Evolutionary conservation across 2,888 invertebrate species (phyloP).

Genomic region (Tenthredo mesomela): DNA sequence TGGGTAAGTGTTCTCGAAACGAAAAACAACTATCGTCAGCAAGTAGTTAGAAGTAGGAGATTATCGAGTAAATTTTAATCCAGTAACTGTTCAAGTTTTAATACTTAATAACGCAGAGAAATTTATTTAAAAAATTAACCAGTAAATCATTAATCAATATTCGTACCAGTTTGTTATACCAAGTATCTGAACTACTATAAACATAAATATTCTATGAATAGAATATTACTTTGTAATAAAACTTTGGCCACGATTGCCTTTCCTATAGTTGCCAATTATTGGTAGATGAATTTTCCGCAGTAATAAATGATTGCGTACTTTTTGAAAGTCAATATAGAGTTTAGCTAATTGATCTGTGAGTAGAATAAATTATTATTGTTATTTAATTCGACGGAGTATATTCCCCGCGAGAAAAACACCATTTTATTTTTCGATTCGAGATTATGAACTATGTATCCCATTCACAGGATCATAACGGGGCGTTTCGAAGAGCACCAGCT

Average conservation of each 20-base stretch:
- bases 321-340: not conserved
- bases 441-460: not conserved
- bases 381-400: not conserved
- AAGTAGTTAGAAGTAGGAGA: not conserved
- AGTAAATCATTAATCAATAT: not conserved
- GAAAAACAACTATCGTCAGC: not conserved
- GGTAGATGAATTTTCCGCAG: not conserved
- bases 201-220: not conserved
- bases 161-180: not conserved
- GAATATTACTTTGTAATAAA: not conserved
- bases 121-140: not conserved
- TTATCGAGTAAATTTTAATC: not conserved
- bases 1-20: slow-evolving; percentile 14
- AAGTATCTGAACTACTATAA: not conserved
- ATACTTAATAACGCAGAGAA: not conserved
- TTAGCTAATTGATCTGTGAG: not conserved
- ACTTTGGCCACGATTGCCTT: not conserved
- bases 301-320: not conserved
- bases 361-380: not conserved
- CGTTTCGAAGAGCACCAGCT: not conserved
- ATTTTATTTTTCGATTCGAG: not conserved
- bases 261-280: not conserved
- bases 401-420: not conserved
- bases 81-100: not conserved
- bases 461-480: not conserved